A percentile compares a stretch with the other conserved stretches of the same genome.
Conservation (phyloP, 2,888 invertebrate species). For the Pachymerium ferrugineum region DNA sequence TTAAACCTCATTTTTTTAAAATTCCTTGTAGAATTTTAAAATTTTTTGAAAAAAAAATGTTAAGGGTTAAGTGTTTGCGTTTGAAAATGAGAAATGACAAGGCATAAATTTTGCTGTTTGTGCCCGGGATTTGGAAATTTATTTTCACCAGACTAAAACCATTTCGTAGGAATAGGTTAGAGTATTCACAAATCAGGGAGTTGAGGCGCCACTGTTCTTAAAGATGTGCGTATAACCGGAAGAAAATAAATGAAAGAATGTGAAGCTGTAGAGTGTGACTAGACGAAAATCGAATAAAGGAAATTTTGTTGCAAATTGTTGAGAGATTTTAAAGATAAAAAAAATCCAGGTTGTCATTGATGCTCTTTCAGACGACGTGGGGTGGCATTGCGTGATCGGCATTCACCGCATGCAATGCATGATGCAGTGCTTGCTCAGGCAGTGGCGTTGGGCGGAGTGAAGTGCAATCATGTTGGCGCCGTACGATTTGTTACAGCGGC, state of each 20-base stretch:
- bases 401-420: constrained; percentile 3
- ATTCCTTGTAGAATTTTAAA: too few relatives aligned
- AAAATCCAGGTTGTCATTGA: constrained; percentile 4
- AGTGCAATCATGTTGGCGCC: constrained; percentile 24
- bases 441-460: constrained; percentile 21
- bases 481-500: constrained; percentile 27
- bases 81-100: constrained; percentile 19
- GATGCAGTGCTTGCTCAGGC: not conserved
- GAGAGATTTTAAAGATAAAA: not conserved
- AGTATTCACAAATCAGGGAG: constrained; percentile 10
- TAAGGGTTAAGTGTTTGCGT: not conserved
- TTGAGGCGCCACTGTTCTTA: constrained; percentile 19
- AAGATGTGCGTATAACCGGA: not conserved
- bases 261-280: not conserved
- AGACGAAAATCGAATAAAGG: not conserved
- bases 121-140: constrained; percentile 4
- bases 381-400: constrained; percentile 25
- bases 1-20: not conserved
- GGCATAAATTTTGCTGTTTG: constrained; percentile 11
- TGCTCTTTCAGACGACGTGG: constrained; percentile 12
- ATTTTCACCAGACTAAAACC: constrained; percentile 22
- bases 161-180: not conserved
- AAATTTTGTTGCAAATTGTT: not conserved
- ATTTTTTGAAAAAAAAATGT: too few relatives aligned
- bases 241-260: not conserved